Evolutionary conservation across 2,797 vertebrate genomes (phyloP), one percentile per base, ranked within the genome.

Genomic region (Coregonus sp.): DNA sequence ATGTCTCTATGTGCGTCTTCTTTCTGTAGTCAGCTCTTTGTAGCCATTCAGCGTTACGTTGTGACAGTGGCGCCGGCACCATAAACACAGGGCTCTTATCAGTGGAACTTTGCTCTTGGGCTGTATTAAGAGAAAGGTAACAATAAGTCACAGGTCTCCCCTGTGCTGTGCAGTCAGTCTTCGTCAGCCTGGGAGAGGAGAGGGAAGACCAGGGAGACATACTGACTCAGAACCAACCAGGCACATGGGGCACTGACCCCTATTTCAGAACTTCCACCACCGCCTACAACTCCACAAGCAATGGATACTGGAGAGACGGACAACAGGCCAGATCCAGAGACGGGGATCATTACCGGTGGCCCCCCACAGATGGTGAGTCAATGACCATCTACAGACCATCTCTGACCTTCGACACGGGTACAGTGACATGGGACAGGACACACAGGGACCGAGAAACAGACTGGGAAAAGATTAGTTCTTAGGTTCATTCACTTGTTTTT

Each of bases 101-200:
- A 91, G 81, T 52, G 75, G 93, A 93, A 93, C 94, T 95, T 95
- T 94, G 94, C 87, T 88, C 94, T 78, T 78, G 33, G 72, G 71
- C 78, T 89, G 84, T 88, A 91, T 87, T 92, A 89, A 91, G 86
- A 85, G 66, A 68, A 68, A 35, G 66, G 29, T 68, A 35, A 33
- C 14, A 68, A 2, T 16, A 35, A 35, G 15, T 35, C 33, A 68
- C 15, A 5, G 31, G 66, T 68, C 66, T 35, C 14, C 31, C 1
- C 12, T 68, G 14, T 18, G 29, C 66, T 68, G 66, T 35, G 59
- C 66, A 68, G 66, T 51, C 69, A 51, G n/a, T 65, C 18, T 56
- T 69, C 16, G 51, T 20, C 72, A 20, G n/a, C 35, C 59, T 35
- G 25, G 66, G 52, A 73, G 65, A 69, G 51, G 40, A 50, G 9